These are phyloP conservation scores for Microctonus aethiopoides DNA, from an alignment of 2,888 invertebrate genomes.

Conservation along the genomic window DNA sequence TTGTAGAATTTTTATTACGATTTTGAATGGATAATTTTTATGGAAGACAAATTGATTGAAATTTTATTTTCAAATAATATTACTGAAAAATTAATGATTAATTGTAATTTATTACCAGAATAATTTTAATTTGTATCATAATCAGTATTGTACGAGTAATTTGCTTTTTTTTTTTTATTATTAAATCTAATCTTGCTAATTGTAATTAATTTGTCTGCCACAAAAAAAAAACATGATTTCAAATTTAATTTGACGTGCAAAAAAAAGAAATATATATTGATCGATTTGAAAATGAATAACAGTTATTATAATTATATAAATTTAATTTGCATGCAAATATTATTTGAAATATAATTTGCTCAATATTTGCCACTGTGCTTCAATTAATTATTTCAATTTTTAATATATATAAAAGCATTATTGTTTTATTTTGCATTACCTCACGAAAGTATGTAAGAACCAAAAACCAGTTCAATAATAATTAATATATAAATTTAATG, in stretches of 20 bases:
- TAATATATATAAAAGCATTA: background rate
- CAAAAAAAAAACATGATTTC: background rate
- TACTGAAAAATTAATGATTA: background rate
- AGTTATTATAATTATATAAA: slow-evolving; percentile 22
- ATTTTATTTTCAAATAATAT: background rate
- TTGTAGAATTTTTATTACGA: background rate
- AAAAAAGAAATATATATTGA: background rate
- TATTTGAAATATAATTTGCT: slow-evolving; percentile 34
- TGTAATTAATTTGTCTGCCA: background rate
- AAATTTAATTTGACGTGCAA: background rate
- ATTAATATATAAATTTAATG: slow-evolving; percentile 31
- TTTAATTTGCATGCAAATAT: slow-evolving; percentile 29
- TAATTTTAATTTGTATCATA: background rate
- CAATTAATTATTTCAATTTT: slow-evolving; percentile 36
- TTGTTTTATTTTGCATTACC: slow-evolving; percentile 48
- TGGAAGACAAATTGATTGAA: background rate
- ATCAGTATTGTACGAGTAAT: background rate
- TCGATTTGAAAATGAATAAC: background rate
- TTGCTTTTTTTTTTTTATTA: background rate
- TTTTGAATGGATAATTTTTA: background rate
- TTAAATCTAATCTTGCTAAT: background rate
- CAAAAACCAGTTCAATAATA: slow-evolving; percentile 38
- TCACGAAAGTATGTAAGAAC: slow-evolving; percentile 66
- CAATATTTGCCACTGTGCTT: slow-evolving; percentile 53
- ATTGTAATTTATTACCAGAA: background rate